A percentile compares a stretch with the other conserved stretches of the same genome.
Conservation (phyloP, 2,113 vertebrate species). For the Microcebus griseorufus region DNA sequence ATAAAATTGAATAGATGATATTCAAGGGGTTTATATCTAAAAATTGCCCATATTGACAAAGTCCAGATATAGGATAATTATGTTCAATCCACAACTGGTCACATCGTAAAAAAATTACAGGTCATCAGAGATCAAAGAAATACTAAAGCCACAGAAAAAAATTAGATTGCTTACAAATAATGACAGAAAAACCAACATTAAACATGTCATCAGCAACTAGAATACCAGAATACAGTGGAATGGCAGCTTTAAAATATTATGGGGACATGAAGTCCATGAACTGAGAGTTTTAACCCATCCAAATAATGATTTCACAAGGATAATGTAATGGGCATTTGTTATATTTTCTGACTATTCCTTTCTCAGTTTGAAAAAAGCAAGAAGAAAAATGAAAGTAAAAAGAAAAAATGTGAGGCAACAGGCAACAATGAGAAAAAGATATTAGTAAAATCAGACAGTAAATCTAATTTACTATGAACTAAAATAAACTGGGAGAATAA, state of each 20-base stretch:
- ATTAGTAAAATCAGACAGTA: not conserved
- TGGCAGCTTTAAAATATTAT: not conserved
- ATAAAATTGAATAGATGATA: too few species aligned
- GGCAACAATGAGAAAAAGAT: not conserved
- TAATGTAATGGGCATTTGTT: not conserved
- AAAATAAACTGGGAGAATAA: not conserved
- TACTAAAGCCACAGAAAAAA: not conserved
- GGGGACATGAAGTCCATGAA: not conserved
- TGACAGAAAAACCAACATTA: not conserved
- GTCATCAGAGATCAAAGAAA: not conserved
- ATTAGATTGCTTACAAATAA: not conserved
- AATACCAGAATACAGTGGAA: not conserved
- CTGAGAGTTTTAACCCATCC: not conserved
- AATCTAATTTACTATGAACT: not conserved
- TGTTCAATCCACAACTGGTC: not conserved
- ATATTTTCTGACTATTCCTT: not conserved
- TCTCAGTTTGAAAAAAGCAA: not conserved
- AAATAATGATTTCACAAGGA: not conserved
- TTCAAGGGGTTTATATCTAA: not conserved
- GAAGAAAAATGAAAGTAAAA: not conserved
- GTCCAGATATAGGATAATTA: not conserved
- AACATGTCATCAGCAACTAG: not conserved
- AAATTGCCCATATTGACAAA: not conserved
- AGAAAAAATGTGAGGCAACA: not conserved
- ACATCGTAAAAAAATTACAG: not conserved